phyloP scores from a whole-genome alignment of 2,113 vertebrate species.

The Xiphophorus hellerii region DNA sequence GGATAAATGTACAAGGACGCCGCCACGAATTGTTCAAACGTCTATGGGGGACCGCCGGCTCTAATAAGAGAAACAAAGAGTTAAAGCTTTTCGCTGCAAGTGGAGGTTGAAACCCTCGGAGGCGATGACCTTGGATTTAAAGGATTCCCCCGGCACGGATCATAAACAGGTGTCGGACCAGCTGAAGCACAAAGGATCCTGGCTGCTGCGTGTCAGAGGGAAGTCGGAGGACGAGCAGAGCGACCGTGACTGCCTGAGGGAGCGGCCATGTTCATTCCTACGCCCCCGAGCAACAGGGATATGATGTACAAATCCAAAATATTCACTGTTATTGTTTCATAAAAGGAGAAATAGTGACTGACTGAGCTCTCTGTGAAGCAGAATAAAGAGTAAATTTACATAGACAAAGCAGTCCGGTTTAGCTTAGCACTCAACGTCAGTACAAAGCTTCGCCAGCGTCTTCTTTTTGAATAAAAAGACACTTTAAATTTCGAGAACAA shows the following conservation, averaged over 20 bases:
- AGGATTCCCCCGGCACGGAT: slow-evolving; percentile 14
- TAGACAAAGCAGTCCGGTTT: background rate
- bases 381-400: background rate
- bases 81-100: slow-evolving; percentile 44
- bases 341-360: background rate
- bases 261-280: slow-evolving; percentile 32
- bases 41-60: slow-evolving; percentile 27
- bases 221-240: background rate
- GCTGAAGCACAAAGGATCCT: slow-evolving; percentile 42
- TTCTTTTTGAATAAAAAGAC: background rate
- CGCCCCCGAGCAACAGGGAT: background rate
- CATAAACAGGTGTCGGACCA: slow-evolving; percentile 60
- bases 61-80: slow-evolving; percentile 15
- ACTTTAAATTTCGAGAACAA: background rate
- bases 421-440: background rate
- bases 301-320: background rate
- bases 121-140: slow-evolving; percentile 53
- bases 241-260: slow-evolving; percentile 34
- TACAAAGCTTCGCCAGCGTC: background rate
- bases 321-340: background rate
- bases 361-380: background rate
- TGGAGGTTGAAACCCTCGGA: slow-evolving; percentile 39
- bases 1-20: background rate
- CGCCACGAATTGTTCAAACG: background rate
- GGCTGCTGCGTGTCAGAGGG: slow-evolving; percentile 8